phyloP scores from a whole-genome alignment of 2,888 invertebrate genomes.

The Platerodrilus igneus region DNA sequence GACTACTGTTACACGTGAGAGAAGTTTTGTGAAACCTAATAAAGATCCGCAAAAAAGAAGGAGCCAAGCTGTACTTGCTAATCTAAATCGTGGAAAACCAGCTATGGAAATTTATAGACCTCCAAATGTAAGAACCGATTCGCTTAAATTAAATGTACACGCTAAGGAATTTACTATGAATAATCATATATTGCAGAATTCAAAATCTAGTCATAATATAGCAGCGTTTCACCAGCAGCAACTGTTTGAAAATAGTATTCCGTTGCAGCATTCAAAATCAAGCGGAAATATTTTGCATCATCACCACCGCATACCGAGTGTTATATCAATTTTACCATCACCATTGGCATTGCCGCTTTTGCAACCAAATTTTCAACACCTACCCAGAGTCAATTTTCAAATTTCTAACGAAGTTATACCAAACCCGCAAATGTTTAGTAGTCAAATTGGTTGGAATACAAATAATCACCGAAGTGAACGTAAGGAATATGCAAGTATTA shows the following conservation, averaged over 20 bases:
- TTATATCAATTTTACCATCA: constrained; percentile 38
- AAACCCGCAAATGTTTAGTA: constrained; percentile 53
- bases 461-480: no score
- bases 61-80: constrained; percentile 64
- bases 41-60: constrained; percentile 57
- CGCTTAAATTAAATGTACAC: constrained; percentile 74
- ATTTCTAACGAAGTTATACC: constrained; percentile 50
- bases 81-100: constrained; percentile 73
- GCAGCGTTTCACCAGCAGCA: no score
- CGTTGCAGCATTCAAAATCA: constrained; percentile 50
- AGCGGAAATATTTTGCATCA: constrained; percentile 68
- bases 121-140: constrained; percentile 57
- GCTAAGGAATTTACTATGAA: constrained; percentile 88
- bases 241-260: constrained; percentile 38
- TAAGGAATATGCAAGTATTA: no score
- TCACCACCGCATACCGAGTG: constrained; percentile 29
- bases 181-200: constrained; percentile 53
- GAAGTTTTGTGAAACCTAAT: constrained; percentile 65
- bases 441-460: constrained; percentile 35
- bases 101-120: constrained; percentile 86
- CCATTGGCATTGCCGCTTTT: constrained; percentile 47
- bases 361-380: constrained; percentile 56
- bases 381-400: constrained; percentile 59
- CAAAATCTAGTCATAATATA: constrained; percentile 45
- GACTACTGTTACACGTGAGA: constrained; percentile 56